A percentile compares a stretch with the other conserved stretches of the same genome.
phyloP scores from a whole-genome alignment of 2,113 vertebrate species.

The Cochlearius cochlearius region DNA sequence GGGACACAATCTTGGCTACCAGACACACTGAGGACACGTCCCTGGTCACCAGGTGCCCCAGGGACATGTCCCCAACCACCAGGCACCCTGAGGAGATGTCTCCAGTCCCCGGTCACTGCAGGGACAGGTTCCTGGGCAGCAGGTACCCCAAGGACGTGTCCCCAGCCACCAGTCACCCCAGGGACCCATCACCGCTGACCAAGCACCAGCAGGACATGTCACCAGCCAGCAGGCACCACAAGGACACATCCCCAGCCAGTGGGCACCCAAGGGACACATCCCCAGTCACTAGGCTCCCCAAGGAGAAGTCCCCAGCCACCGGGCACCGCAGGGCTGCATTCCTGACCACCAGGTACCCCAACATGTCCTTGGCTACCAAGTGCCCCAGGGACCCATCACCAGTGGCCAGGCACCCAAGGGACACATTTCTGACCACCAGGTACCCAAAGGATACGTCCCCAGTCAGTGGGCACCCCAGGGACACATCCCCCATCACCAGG shows the following conservation, averaged over 20 bases:
- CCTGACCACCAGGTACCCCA: neutral
- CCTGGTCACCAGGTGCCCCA: neutral
- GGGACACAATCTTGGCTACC: neutral
- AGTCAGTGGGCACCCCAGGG: neutral
- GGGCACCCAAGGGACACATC: neutral
- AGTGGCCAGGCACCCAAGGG: neutral
- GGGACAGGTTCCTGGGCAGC: neutral
- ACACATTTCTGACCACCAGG: neutral
- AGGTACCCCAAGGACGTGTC: neutral
- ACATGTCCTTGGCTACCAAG: neutral
- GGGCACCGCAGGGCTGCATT: neutral
- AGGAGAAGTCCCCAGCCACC: neutral
- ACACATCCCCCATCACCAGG: neutral
- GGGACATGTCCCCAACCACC: neutral
- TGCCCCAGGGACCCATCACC: too few species aligned
- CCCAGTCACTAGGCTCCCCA: neutral
- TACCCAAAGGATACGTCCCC: neutral
- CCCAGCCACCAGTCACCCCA: neutral
- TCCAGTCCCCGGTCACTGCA: neutral
- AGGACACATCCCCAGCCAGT: neutral
- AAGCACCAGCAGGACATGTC: neutral
- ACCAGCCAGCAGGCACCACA: neutral
- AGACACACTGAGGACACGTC: neutral
- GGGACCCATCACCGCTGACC: neutral
- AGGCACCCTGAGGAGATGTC: neutral